These are phyloP conservation scores for Pseudochirops cupreus DNA, from an alignment of 2,797 vertebrate genomes.

Conservation along the genomic window DNA sequence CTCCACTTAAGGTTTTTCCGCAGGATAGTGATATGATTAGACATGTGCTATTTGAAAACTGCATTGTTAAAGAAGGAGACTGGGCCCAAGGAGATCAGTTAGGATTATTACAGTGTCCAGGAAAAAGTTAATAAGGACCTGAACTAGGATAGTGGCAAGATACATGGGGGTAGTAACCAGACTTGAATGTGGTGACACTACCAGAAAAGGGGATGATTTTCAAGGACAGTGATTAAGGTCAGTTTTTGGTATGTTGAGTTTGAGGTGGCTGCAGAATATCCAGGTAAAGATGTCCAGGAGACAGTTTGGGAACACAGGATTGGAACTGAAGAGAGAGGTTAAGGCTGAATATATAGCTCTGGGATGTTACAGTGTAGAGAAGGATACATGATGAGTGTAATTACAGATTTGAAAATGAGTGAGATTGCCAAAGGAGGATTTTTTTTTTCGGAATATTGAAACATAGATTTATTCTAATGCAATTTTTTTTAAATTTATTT, in stretches of 20 bases:
- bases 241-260: not conserved
- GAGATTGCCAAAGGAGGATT: not conserved
- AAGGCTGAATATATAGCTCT: not conserved
- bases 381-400: not conserved
- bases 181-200: not conserved
- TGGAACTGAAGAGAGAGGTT: not conserved
- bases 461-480: no score
- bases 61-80: not conserved
- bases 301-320: not conserved
- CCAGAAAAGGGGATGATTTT: not conserved
- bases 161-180: not conserved
- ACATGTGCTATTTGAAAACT: not conserved
- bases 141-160: not conserved
- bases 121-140: not conserved
- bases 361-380: not conserved
- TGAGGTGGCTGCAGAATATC: not conserved
- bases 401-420: not conserved
- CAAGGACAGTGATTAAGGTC: not conserved
- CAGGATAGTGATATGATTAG: not conserved
- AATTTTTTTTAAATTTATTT: no score
- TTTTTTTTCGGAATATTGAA: no score
- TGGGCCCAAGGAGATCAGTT: not conserved
- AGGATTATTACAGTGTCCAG: not conserved
- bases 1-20: not conserved
- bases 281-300: not conserved